phyloP scores from a whole-genome alignment of 2,888 invertebrate genomes.

The Busseola fusca region DNA sequence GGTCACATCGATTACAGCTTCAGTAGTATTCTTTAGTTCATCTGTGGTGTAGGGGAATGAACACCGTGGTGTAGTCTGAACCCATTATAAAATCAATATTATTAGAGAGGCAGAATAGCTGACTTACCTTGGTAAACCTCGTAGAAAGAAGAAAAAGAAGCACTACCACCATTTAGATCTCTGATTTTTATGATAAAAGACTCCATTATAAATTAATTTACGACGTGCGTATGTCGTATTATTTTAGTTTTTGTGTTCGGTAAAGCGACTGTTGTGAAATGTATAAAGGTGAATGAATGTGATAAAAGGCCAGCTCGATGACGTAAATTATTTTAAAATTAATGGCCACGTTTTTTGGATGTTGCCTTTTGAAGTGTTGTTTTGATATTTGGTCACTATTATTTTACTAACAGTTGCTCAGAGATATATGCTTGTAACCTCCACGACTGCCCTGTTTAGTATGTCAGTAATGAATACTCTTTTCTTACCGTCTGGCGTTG shows the following conservation, averaged over 20 bases:
- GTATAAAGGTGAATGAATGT: conserved; percentile 46
- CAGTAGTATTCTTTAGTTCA: background rate
- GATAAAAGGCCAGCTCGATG: conserved; percentile 44
- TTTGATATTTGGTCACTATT: background rate
- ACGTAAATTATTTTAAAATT: conserved; percentile 54
- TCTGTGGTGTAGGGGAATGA: background rate
- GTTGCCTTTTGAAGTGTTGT: conserved; percentile 13
- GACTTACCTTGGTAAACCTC: background rate
- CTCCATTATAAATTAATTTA: conserved; percentile 53
- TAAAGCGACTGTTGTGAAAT: conserved; percentile 45
- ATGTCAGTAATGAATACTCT: background rate
- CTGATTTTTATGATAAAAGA: conserved; percentile 38
- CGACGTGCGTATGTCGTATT: conserved; percentile 37
- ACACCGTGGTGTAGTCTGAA: background rate
- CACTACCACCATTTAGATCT: conserved; percentile 16
- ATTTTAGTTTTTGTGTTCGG: conserved; percentile 45
- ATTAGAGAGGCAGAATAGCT: background rate
- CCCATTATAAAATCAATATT: too few relatives aligned
- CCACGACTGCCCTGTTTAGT: too few relatives aligned
- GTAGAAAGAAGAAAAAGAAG: too few relatives aligned
- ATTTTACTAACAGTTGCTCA: background rate
- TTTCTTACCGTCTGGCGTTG: background rate
- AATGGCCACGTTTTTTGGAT: conserved; percentile 32
- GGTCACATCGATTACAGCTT: background rate
- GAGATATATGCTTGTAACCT: too few relatives aligned